Conservation (phyloP, 2,797 vertebrate species). For the Zonotrichia albicollis region DNA sequence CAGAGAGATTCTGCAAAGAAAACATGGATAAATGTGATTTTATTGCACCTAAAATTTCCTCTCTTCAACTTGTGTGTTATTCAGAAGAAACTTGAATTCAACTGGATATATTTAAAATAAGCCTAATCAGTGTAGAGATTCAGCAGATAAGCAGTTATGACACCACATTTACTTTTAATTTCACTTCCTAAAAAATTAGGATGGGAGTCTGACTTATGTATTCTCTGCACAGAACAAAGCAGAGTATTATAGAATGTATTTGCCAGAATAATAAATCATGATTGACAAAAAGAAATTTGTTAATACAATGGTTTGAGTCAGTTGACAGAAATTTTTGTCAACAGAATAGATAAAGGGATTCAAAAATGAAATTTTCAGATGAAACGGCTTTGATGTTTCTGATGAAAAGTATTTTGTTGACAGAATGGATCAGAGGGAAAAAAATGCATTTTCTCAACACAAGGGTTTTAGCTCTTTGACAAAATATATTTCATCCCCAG, state of each 20-base stretch:
- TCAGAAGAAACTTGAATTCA: neutral
- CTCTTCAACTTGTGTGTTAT: neutral
- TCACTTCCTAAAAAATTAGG: constrained; percentile 15
- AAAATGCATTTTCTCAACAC: constrained; percentile 69
- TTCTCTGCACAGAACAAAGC: constrained; percentile 40
- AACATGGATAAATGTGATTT: neutral
- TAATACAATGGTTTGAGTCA: constrained; percentile 76
- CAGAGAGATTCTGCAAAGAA: neutral
- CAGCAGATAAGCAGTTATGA: neutral
- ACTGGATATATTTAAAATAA: neutral
- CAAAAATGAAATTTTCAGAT: constrained; percentile 75
- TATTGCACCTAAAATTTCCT: neutral
- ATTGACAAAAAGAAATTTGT: constrained; percentile 77
- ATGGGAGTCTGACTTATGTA: neutral
- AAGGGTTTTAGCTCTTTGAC: constrained; percentile 67
- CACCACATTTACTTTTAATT: neutral
- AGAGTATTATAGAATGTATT: constrained; percentile 22
- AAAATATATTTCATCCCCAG: constrained; percentile 66
- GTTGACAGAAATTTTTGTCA: constrained; percentile 79
- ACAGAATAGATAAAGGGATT: constrained; percentile 77
- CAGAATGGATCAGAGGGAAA: constrained; percentile 70
- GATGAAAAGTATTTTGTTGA: constrained; percentile 77
- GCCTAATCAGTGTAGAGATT: neutral
- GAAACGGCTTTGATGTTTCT: constrained; percentile 76
- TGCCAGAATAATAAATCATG: constrained; percentile 68